Conservation (phyloP, 2,888 invertebrate species). For the Lymantria dispar region DNA sequence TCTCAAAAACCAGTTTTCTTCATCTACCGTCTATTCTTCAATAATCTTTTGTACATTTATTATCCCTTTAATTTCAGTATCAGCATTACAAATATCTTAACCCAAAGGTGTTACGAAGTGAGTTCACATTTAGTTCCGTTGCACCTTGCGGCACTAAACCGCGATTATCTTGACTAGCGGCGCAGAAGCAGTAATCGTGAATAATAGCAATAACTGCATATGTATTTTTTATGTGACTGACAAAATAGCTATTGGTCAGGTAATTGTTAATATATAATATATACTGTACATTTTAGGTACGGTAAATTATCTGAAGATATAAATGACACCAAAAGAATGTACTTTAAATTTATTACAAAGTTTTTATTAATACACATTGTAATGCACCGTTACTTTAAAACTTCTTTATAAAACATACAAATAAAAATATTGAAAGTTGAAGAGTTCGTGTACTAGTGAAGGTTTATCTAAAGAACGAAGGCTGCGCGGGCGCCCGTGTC, state of each 20-base stretch:
- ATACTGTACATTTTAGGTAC: no score
- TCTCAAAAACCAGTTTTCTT: no score
- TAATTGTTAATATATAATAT: no score
- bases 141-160: conserved; percentile 6
- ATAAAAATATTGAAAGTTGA: conserved; percentile 15
- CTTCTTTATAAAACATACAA: not conserved
- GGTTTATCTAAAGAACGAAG: conserved; percentile 49
- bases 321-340: no score
- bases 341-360: no score
- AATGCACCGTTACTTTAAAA: no score
- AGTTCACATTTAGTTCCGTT: conserved; percentile 12
- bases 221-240: no score
- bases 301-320: no score
- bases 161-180: conserved; percentile 30
- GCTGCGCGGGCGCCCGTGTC: conserved; percentile 68
- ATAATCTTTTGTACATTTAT: not conserved
- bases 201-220: conserved; percentile 7
- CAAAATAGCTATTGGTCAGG: no score
- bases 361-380: no score
- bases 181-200: conserved; percentile 13
- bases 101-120: conserved; percentile 5
- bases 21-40: no score
- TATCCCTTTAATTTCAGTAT: not conserved
- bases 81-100: conserved; percentile 9
- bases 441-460: conserved; percentile 38